Evolutionary conservation across 2,113 vertebrate genomes (phyloP), one percentile per base, ranked within the genome.

Genomic region (Onychostoma macrolepis): DNA sequence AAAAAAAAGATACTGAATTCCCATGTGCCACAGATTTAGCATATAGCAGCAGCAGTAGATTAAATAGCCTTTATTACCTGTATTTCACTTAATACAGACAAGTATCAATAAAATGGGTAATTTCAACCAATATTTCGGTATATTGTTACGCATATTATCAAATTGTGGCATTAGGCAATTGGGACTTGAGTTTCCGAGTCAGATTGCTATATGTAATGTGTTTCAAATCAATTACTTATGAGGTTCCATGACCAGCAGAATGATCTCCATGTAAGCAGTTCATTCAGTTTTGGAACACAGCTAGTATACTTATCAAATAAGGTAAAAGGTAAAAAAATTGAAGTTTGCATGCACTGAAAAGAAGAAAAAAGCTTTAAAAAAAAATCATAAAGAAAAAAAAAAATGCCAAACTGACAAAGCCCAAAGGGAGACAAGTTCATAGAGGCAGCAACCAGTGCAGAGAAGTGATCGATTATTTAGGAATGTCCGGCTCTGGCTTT

Each of bases 311-410:
- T 79, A 21, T 19, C 3, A 48, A 76, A 76, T 10, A 76, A 76
- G n/a, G 13, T 36, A 69, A 69, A 19, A 36, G 65, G 6, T 33
- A 17, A 26, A 38, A n/a, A 43, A n/a, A 41, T 13, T 0, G 3
- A 76, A 26, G 72, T 77, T 77, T 33, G 91, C 24, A 84, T 93
- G 92, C 93, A 93, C 92, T 92, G 91, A 93, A 93, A 92, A 93
- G 87, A 93, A 93, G 0, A 77, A 12, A 50, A 2, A 30, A 19
- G 10, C 3, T 0, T n/a, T n/a, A n/a, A n/a, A 2, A 21, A 58
- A 19, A 78, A 56, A 26, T n/a, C 26, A 19, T 21, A 76, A 53
- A 53, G 6, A 7, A 38, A 36, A n/a, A 13, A 36, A 28, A 78
- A 21, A 10, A 19, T 26, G 38, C 15, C 93, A 91, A 92, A 93